Evolutionary conservation across 2,888 invertebrate genomes (phyloP).

Genomic region (Tubulanus polymorphus): DNA sequence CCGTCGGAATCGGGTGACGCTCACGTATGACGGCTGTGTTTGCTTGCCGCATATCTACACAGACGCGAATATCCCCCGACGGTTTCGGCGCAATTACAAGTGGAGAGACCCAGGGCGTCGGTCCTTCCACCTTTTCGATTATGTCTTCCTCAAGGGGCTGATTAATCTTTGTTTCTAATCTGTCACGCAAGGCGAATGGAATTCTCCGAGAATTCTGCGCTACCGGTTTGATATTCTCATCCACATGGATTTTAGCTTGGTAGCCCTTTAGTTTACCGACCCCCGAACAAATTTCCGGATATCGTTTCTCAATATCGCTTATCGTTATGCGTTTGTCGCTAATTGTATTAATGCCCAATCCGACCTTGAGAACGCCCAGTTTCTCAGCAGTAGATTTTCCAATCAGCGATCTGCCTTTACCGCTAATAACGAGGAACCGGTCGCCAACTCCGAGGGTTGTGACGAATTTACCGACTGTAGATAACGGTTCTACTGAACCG

Average conservation of each 20-base stretch:
- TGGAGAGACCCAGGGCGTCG: conserved; percentile 1
- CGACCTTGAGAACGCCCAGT: not conserved
- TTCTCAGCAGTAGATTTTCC: not conserved
- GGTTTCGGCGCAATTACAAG: conserved; percentile 19
- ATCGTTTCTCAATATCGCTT: not conserved
- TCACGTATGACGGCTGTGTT: conserved; percentile 1
- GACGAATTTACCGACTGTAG: no score
- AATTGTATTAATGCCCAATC: not conserved
- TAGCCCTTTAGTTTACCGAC: not conserved
- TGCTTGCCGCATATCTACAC: conserved; percentile 10
- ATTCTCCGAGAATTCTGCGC: not conserved
- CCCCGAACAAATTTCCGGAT: not conserved
- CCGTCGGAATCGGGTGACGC: conserved; percentile 9
- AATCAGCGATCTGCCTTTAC: not conserved
- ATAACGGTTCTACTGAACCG: no score
- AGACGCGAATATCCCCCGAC: not conserved
- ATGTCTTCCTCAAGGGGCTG: conserved; percentile 19
- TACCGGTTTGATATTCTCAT: not conserved
- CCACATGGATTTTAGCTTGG: not conserved
- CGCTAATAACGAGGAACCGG: not conserved
- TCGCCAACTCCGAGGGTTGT: no score
- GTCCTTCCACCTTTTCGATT: not conserved
- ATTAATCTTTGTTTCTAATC: conserved; percentile 20
- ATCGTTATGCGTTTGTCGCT: not conserved
- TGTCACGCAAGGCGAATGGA: conserved; percentile 19